These are phyloP conservation scores for Cyclopterus lumpus DNA, from an alignment of 2,797 vertebrate species.

Conservation along the genomic window DNA sequence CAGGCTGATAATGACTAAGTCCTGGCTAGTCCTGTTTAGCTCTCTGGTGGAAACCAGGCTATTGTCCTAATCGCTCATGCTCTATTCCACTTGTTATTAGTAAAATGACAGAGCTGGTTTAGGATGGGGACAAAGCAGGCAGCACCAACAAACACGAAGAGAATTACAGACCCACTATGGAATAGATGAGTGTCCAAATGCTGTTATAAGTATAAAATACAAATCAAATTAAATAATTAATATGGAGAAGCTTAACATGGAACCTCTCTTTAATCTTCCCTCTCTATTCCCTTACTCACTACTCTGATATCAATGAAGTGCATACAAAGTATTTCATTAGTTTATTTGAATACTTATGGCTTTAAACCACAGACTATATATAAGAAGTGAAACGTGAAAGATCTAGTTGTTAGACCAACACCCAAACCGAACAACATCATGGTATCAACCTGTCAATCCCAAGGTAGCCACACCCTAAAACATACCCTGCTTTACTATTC, in stretches of 20 bases:
- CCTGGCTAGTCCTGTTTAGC: constrained; percentile 26
- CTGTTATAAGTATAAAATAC: constrained; percentile 16
- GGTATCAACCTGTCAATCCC: not conserved
- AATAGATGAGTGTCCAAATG: constrained; percentile 23
- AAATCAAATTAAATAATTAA: constrained; percentile 15
- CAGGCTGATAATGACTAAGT: constrained; percentile 36
- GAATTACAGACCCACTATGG: constrained; percentile 30
- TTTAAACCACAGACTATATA: not conserved
- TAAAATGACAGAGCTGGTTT: constrained; percentile 40
- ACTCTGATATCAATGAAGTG: not conserved
- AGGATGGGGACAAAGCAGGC: constrained; percentile 40
- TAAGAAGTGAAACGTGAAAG: not conserved
- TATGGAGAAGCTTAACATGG: not conserved
- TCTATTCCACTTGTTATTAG: constrained; percentile 30
- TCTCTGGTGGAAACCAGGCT: constrained; percentile 36
- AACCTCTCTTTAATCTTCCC: not conserved
- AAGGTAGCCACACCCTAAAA: not conserved
- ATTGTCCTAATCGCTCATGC: constrained; percentile 37
- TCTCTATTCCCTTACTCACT: not conserved
- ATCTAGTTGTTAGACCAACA: not conserved
- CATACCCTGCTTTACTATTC: not conserved
- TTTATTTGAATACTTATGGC: not conserved
- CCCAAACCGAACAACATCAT: not conserved
- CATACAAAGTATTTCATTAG: not conserved
- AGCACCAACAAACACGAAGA: constrained; percentile 29